Evolutionary conservation across 2,113 vertebrate species (phyloP).

Genomic region (Thinocorus orbignyianus): DNA sequence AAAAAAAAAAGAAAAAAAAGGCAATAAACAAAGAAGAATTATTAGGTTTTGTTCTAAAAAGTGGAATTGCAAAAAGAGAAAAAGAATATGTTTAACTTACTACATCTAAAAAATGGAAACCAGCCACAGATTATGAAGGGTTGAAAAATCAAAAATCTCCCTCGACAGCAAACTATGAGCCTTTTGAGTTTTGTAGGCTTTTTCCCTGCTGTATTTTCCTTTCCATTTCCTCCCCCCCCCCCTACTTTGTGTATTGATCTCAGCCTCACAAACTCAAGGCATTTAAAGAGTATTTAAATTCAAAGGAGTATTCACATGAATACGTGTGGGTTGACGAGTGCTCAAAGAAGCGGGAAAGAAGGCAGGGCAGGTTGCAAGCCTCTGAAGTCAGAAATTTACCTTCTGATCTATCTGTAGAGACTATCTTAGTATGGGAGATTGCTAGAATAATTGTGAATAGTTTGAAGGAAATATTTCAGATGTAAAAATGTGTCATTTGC

Average conservation of each 20-base stretch:
- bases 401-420: background rate
- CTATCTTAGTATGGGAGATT: background rate
- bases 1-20: background rate
- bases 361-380: background rate
- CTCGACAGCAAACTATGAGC: background rate
- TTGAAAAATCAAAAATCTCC: slow-evolving; percentile 23
- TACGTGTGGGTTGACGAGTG: background rate
- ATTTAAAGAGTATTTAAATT: slow-evolving; percentile 29
- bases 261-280: background rate
- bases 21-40: slow-evolving; percentile 21
- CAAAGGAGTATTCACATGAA: background rate
- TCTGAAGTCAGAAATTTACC: background rate
- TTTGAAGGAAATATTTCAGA: slow-evolving; percentile 26
- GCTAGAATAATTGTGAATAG: background rate
- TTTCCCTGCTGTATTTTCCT: background rate
- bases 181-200: background rate
- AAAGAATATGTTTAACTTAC: background rate
- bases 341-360: background rate
- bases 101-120: slow-evolving; percentile 18
- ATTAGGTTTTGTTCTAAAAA: background rate
- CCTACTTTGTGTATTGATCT: background rate
- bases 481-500: slow-evolving; percentile 52
- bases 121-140: background rate
- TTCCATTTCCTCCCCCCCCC: background rate
- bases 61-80: background rate